Evolutionary conservation across 2,797 vertebrate genomes (phyloP), one percentile per base, ranked within the genome.

Genomic region (Syngnathus acus): DNA sequence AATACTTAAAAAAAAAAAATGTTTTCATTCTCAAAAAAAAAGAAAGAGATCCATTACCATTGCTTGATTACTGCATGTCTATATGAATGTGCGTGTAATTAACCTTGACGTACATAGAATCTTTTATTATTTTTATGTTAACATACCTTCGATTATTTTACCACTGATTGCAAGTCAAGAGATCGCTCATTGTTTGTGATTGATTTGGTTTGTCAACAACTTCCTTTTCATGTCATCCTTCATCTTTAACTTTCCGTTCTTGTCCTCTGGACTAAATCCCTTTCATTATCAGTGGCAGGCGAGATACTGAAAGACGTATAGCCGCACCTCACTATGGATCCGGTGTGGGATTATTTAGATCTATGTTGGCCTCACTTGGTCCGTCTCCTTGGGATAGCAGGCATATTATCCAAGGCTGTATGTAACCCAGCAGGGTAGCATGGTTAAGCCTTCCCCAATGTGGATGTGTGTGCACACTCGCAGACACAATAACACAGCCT

Each of bases 301-400:
- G 68, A 73, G 66, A 82, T 64, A 71, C 3, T 70, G 74, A 86
- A 81, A 78, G 53, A 86, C 78, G 78, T 77, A 80, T 74, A 75
- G 70, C 69, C 84, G 74, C 80, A 83, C 79, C 76, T 79, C 23
- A 38, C 68, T 86, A 88, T 88, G 89, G 90, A 91, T 90, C 85
- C 85, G 61, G 59, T 62, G 8, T 69, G 78, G 80, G 82, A 84
- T 89, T 84, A 86, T 58, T 64, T 71, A 72, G 71, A 67, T 79
- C 68, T 64, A 47, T 55, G 65, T 65, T 23, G 65, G 71, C 67
- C 79, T 74, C 66, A 67, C 79, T 75, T 72, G 76, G 72, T 78
- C 78, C 14, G 80, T 84, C 86, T 86, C 82, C 80, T 81, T 81
- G 82, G 82, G 76, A 80, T 82, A 79, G 84, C 75, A 71, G 78